Evolutionary conservation across 1,140 invertebrate species (phyloP).

Genomic region (Chrysoperla carnea): DNA sequence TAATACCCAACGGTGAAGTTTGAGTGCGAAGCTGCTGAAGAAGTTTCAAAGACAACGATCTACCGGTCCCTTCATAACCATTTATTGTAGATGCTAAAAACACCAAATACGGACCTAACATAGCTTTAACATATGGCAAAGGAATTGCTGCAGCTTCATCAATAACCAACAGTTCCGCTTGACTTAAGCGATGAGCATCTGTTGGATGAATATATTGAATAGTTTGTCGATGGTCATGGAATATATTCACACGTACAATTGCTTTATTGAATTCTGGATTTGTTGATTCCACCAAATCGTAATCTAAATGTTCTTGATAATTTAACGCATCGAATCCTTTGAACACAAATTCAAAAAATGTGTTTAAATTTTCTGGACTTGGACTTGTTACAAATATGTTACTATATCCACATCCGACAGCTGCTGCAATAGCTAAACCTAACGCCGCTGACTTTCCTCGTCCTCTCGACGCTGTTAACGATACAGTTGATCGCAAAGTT

Average conservation of each 20-base stretch:
- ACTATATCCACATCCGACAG: slow-evolving; percentile 78
- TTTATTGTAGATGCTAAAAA: slow-evolving; percentile 96
- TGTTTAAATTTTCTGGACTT: slow-evolving; percentile 95
- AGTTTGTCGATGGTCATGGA: slow-evolving; percentile 86
- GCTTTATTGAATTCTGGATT: slow-evolving; percentile 96
- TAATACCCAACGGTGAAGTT: slow-evolving; percentile 22
- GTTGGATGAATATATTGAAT: slow-evolving; percentile 94
- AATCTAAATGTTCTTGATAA: slow-evolving; percentile 95
- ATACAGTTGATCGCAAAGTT: slow-evolving; percentile 73
- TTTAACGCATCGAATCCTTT: slow-evolving; percentile 91
- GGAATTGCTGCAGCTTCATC: slow-evolving; percentile 99
- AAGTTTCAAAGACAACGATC: slow-evolving; percentile 89
- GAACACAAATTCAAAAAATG: slow-evolving; percentile 93
- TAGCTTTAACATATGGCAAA: slow-evolving; percentile 76
- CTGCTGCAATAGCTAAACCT: slow-evolving; percentile 81
- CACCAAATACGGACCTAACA: slow-evolving; percentile 84
- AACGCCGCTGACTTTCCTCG: slow-evolving; percentile 96
- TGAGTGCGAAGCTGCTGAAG: slow-evolving; percentile 73
- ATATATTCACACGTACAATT: slow-evolving; percentile 83
- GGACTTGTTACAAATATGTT: slow-evolving; percentile 98
- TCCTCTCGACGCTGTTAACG: slow-evolving; percentile 89
- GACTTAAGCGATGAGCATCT: slow-evolving; percentile 73
- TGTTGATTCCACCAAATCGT: slow-evolving; percentile 87
- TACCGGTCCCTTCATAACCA: slow-evolving; percentile 96
- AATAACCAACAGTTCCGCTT: slow-evolving; percentile 90